Conservation (phyloP, 2,888 invertebrate genomes). For the Sipha maydis region DNA sequence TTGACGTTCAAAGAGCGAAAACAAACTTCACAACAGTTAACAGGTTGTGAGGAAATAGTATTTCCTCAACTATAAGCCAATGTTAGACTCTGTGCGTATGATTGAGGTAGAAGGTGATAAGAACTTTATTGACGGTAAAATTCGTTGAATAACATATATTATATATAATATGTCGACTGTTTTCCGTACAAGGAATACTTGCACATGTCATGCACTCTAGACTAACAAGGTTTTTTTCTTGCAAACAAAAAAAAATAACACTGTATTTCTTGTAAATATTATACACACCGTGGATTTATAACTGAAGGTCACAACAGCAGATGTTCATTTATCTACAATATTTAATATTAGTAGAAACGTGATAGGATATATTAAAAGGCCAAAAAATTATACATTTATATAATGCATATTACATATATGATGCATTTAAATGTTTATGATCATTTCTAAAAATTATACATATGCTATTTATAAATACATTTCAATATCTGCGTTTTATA, state of each 20-base stretch:
- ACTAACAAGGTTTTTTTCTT: constrained; percentile 7
- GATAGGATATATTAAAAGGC: too few relatives aligned
- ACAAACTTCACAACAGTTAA: constrained; percentile 36
- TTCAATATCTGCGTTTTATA: background rate
- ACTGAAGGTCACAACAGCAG: background rate
- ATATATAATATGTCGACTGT: background rate
- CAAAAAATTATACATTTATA: too few relatives aligned
- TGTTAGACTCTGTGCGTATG: background rate
- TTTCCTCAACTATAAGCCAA: constrained; percentile 6
- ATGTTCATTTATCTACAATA: background rate
- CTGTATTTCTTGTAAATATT: background rate
- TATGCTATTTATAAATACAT: background rate
- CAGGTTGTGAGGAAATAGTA: constrained; percentile 41
- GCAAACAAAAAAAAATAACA: background rate
- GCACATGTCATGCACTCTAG: background rate
- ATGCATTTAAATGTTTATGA: background rate
- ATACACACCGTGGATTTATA: background rate
- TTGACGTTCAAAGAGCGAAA: constrained; percentile 44
- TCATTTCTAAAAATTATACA: background rate
- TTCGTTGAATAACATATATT: constrained; percentile 9
- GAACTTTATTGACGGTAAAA: constrained; percentile 52
- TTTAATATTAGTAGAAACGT: too few relatives aligned
- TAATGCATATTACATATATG: too few relatives aligned
- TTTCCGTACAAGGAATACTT: constrained; percentile 42
- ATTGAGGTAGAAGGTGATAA: constrained; percentile 37